Conservation (phyloP, 2,797 vertebrate genomes). For the Helostoma temminkii region DNA sequence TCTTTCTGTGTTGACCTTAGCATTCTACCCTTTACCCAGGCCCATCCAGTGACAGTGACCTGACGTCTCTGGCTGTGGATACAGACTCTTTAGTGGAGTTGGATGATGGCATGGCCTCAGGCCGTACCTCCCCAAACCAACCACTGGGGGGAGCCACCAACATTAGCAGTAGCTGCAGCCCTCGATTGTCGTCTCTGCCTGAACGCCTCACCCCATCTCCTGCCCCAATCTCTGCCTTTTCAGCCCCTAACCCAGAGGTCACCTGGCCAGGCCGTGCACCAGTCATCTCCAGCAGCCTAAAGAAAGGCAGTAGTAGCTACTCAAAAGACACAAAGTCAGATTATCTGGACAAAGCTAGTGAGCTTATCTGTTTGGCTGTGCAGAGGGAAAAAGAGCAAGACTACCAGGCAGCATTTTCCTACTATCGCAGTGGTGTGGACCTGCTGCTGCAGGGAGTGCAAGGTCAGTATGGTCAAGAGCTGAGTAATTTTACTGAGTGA, state of each 20-base stretch:
- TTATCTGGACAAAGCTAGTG: constrained; percentile 92
- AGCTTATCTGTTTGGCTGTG: constrained; percentile 91
- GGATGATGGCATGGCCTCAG: constrained; percentile 99
- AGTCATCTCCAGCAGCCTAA: constrained; percentile 87
- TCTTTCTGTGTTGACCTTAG: neutral
- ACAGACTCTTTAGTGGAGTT: constrained; percentile 90
- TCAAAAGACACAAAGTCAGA: constrained; percentile 85
- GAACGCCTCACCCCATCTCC: constrained; percentile 75
- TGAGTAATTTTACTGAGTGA: neutral
- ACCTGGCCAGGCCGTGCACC: constrained; percentile 80
- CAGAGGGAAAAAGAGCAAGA: constrained; percentile 94
- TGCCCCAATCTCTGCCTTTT: constrained; percentile 69
- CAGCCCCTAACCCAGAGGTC: constrained; percentile 84
- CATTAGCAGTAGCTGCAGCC: constrained; percentile 77
- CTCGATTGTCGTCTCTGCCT: constrained; percentile 73
- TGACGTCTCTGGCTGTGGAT: constrained; percentile 91
- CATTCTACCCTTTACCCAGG: constrained; percentile 76
- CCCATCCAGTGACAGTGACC: constrained; percentile 92
- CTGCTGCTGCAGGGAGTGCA: constrained; percentile 95
- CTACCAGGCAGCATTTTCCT: constrained; percentile 91
- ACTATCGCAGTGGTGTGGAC: constrained; percentile 93
- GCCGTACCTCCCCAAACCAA: constrained; percentile 90
- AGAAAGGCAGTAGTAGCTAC: constrained; percentile 67
- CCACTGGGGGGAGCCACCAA: constrained; percentile 81
- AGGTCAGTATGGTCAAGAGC: constrained; percentile 85